Percentiles rank a stretch among this genome's conserved stretches.
Evolutionary conservation across 2,888 invertebrate genomes (phyloP).

Genomic region (Epistrophe eligans): DNA sequence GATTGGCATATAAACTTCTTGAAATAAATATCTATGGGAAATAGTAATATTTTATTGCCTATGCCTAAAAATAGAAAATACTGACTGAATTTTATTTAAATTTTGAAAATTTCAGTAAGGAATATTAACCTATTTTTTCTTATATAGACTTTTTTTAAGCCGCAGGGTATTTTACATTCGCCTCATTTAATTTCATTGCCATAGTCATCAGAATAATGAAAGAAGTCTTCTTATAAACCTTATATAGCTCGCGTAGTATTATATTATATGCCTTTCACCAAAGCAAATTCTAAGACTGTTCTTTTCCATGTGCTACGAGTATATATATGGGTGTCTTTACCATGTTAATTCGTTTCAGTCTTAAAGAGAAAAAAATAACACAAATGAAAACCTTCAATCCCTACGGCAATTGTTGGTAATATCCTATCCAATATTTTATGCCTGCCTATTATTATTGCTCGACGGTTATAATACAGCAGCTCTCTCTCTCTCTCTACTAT

Average conservation of each 20-base stretch:
- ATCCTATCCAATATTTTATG: slow-evolving; percentile 65
- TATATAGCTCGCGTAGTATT: neutral
- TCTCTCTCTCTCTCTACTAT: neutral
- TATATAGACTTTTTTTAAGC: neutral
- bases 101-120: neutral
- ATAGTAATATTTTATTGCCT: neutral
- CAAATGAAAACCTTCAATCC: slow-evolving; percentile 32
- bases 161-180: neutral
- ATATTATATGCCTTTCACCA: neutral
- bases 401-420: slow-evolving; percentile 57
- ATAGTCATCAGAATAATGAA: slow-evolving; percentile 16
- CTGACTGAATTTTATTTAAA: slow-evolving; percentile 1
- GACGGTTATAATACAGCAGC: slow-evolving; percentile 26
- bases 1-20: too few species aligned
- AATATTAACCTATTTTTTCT: neutral
- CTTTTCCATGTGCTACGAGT: neutral
- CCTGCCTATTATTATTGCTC: slow-evolving; percentile 62
- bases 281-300: slow-evolving; percentile 25
- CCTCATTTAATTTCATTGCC: slow-evolving; percentile 40
- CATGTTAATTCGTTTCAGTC: slow-evolving; percentile 41
- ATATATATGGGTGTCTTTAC: neutral
- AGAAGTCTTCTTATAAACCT: slow-evolving; percentile 16
- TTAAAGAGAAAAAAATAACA: slow-evolving; percentile 4
- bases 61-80: neutral
- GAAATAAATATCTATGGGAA: neutral